A percentile compares a stretch with the other conserved stretches of the same genome.
phyloP scores from a whole-genome alignment of 2,113 vertebrate genomes.

The Corvus hawaiiensis region DNA sequence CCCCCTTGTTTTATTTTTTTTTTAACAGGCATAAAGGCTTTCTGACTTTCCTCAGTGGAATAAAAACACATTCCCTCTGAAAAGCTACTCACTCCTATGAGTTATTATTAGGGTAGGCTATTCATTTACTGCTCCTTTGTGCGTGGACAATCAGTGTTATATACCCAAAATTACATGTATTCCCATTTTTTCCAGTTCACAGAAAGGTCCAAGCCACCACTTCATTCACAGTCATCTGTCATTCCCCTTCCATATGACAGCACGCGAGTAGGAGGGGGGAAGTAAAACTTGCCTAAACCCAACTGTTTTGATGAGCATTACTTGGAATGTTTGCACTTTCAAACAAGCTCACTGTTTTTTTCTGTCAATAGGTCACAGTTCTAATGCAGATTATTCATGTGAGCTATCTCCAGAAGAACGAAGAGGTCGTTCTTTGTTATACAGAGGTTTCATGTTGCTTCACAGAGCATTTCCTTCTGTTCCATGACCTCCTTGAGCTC shows the following conservation, averaged over 20 bases:
- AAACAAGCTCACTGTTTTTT: background rate
- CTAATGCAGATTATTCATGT: background rate
- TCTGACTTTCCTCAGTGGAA: background rate
- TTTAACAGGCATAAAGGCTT: background rate
- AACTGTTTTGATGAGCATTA: background rate
- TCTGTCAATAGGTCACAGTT: background rate
- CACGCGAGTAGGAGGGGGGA: rapidly evolving
- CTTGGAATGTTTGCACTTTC: background rate
- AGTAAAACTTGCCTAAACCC: background rate
- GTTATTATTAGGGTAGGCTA: background rate
- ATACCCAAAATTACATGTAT: background rate
- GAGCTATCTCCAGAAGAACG: background rate
- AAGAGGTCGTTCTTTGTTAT: background rate
- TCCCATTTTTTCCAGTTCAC: conserved; percentile 10
- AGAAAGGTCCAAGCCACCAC: background rate
- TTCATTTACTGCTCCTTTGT: background rate
- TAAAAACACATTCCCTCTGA: background rate
- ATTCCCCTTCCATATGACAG: background rate
- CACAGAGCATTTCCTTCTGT: conserved; percentile 3
- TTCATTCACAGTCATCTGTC: background rate
- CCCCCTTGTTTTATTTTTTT: background rate
- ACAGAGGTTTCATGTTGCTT: background rate
- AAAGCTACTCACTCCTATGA: background rate
- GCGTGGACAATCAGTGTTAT: background rate
- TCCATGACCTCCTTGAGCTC: background rate